Evolutionary conservation across 2,888 invertebrate genomes (phyloP).

Genomic region (Chrysolina americana): DNA sequence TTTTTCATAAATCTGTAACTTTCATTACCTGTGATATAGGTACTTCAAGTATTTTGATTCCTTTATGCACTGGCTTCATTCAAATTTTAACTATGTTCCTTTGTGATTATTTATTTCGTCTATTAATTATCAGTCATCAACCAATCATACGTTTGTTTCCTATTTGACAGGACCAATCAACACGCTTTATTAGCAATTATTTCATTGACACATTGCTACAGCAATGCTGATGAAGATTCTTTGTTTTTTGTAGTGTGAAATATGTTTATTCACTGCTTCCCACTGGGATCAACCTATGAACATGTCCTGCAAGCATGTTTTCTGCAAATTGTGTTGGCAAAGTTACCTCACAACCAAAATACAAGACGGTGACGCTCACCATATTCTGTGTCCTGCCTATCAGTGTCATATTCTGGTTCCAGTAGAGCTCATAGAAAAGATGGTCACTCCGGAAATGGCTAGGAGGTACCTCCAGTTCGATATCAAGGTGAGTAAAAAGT

Average conservation of each 20-base stretch:
- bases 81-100: too few species aligned
- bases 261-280: slow-evolving; percentile 71
- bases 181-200: too few species aligned
- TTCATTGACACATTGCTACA: too few species aligned
- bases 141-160: too few species aligned
- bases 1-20: too few species aligned
- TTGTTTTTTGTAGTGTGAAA: slow-evolving; percentile 73
- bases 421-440: slow-evolving; percentile 76
- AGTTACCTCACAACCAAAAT: slow-evolving; percentile 78
- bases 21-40: too few species aligned
- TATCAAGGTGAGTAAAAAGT: slow-evolving; percentile 72
- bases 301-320: slow-evolving; percentile 76
- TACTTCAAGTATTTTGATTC: too few species aligned
- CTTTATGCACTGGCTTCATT: too few species aligned
- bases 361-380: slow-evolving; percentile 77
- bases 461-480: slow-evolving; percentile 78
- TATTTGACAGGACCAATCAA: too few species aligned
- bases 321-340: slow-evolving; percentile 78
- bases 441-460: slow-evolving; percentile 79
- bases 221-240: background rate
- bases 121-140: too few species aligned
- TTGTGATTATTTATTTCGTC: too few species aligned
- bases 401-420: slow-evolving; percentile 77
- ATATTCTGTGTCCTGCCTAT: slow-evolving; percentile 78
- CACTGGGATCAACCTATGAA: slow-evolving; percentile 71